phyloP scores from a whole-genome alignment of 2,797 vertebrate species.

The Acipenser oxyrinchus region DNA sequence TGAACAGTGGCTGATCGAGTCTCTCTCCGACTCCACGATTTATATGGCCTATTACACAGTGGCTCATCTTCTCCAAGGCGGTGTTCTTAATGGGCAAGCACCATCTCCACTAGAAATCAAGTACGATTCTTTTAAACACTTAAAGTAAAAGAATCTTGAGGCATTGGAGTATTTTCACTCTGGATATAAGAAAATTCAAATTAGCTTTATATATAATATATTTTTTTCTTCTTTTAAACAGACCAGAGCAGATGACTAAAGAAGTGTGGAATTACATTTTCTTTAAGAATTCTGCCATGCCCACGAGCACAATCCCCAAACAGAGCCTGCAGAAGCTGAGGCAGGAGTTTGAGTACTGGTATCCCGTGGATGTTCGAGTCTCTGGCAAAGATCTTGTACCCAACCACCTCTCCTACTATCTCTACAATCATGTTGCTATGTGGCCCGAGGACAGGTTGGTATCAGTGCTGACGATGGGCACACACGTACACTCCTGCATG shows the following conservation, averaged over 20 bases:
- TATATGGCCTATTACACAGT: constrained; percentile 98
- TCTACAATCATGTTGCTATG: constrained; percentile 95
- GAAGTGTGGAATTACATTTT: constrained; percentile 97
- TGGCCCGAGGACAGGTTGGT: constrained; percentile 81
- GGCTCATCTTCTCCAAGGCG: constrained; percentile 85
- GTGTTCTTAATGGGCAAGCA: constrained; percentile 72
- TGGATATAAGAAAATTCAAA: no score
- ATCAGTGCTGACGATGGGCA: background rate
- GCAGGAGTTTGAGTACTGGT: constrained; percentile 96
- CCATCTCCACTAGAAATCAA: constrained; percentile 79
- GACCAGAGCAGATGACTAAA: constrained; percentile 85
- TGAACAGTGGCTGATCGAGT: constrained; percentile 95
- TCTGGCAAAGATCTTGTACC: constrained; percentile 97
- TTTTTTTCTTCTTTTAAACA: constrained; percentile 34
- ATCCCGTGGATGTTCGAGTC: constrained; percentile 85
- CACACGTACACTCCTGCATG: no score
- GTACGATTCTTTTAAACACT: constrained; percentile 44
- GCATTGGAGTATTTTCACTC: no score
- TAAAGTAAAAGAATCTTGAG: no score
- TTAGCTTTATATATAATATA: no score
- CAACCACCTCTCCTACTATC: constrained; percentile 90
- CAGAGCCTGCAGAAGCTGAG: constrained; percentile 75
- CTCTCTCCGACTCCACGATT: constrained; percentile 94
- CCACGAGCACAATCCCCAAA: constrained; percentile 77
- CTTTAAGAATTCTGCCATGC: constrained; percentile 79